Conservation (phyloP, 2,888 invertebrate species). For the Leuctra nigra region DNA sequence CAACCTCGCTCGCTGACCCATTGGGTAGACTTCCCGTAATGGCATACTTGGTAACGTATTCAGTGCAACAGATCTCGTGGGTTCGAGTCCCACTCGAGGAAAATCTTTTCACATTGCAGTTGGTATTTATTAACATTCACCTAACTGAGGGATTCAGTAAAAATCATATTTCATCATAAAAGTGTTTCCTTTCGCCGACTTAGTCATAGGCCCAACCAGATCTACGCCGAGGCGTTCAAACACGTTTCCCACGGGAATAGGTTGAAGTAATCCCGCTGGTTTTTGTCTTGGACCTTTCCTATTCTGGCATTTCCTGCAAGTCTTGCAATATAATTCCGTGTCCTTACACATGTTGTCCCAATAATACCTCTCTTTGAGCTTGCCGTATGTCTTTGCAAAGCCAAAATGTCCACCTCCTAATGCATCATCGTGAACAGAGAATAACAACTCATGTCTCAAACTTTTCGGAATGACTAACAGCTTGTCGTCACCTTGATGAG, state of each 20-base stretch:
- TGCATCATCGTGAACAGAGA: slow-evolving; percentile 25
- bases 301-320: slow-evolving; percentile 22
- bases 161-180: too few species aligned
- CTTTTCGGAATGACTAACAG: slow-evolving; percentile 20
- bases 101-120: too few species aligned
- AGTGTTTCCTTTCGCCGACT: neutral
- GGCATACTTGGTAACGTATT: slow-evolving; percentile 15
- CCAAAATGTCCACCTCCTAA: slow-evolving; percentile 24
- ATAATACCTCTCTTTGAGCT: slow-evolving; percentile 17
- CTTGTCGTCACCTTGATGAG: neutral
- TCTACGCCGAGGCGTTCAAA: slow-evolving; percentile 25
- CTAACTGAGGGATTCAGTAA: too few species aligned
- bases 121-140: too few species aligned
- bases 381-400: slow-evolving; percentile 14
- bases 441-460: slow-evolving; percentile 24
- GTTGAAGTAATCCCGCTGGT: slow-evolving; percentile 22
- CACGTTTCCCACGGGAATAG: slow-evolving; percentile 17
- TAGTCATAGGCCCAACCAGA: slow-evolving; percentile 26
- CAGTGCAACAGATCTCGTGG: neutral
- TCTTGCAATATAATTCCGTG: slow-evolving; percentile 18
- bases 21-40: slow-evolving; percentile 22
- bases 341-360: slow-evolving; percentile 22
- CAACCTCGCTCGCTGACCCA: slow-evolving; percentile 24
- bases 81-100: too few species aligned
- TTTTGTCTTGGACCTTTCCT: slow-evolving; percentile 13